Conservation (phyloP, 2,797 vertebrate genomes). For the Sphenodon punctatus region DNA sequence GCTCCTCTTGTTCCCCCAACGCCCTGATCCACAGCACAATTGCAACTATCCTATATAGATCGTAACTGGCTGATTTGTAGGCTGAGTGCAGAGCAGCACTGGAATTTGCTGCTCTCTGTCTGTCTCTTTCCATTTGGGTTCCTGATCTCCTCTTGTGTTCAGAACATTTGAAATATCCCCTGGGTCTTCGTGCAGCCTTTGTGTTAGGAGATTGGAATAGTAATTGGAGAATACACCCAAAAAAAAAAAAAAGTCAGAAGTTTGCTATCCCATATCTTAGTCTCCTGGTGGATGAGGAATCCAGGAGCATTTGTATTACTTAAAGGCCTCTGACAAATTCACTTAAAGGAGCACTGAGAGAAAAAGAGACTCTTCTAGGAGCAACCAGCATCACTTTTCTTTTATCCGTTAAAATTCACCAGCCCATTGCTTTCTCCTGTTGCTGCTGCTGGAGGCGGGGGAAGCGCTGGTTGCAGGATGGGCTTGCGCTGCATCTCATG, state of each 20-base stretch:
- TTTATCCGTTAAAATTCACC: too few species aligned
- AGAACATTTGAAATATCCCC: not conserved
- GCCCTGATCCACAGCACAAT: not conserved
- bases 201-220: not conserved
- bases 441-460: too few species aligned
- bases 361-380: not conserved
- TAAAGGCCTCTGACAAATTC: not conserved
- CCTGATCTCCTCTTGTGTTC: not conserved
- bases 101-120: slow-evolving; percentile 35
- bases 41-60: not conserved
- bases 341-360: not conserved
- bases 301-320: not conserved
- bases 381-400: too few species aligned
- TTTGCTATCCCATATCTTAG: not conserved
- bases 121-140: slow-evolving; percentile 7
- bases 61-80: slow-evolving; percentile 11
- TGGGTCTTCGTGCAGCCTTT: not conserved
- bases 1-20: not conserved
- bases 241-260: not conserved
- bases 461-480: too few species aligned
- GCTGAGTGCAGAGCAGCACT: not conserved
- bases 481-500: not conserved
- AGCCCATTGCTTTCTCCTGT: too few species aligned
- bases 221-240: not conserved
- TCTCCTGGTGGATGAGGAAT: not conserved